Evolutionary conservation across 2,113 vertebrate species (phyloP), one percentile per base, ranked within the genome.

Genomic region (Hucho hucho): DNA sequence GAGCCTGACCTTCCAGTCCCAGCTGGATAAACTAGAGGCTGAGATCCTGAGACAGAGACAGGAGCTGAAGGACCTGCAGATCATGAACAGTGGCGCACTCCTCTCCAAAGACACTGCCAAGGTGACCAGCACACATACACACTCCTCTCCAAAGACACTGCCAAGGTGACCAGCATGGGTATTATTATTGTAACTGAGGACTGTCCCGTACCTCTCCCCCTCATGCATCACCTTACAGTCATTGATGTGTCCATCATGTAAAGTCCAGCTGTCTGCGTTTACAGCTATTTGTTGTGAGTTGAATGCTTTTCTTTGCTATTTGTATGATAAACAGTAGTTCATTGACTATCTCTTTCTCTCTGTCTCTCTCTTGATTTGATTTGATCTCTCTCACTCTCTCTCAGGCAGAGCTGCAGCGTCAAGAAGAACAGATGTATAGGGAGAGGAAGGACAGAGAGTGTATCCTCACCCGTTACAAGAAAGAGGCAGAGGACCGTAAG

Each of bases 371-470:
- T 25, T 16, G n/a, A n/a, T 18, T n/a, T n/a, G n/a, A n/a, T n/a
- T n/a, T n/a, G n/a, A n/a, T n/a, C n/a, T n/a, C n/a, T n/a, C 53
- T 49, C 6, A 6, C 16, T 64, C 18, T 18, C 22, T 25, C 26
- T 4, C 82, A 97, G 96, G 84, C 82, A 0, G 94, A 95, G 81
- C 87, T 95, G 61, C 93, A 93, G 82, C 79, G 69, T 43, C 89
- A 91, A 81, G 95, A 96, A 29, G 93, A 95, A 63, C 70, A 79
- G 3, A 86, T 94, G 49, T 88, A 88, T 61, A 89, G 83, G 61
- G 92, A 96, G 75, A 91, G 94, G 26, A 93, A 92, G 75, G 91
- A 93, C 63, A 93, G 94, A 0, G 94, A 96, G 28, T 69, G 53
- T 0, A 82, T 92, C 18, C 79, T 95, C 24, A 87, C 75, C 1